A percentile compares a stretch with the other conserved stretches of the same genome.
Conservation (phyloP, 2,888 invertebrate genomes). For the Hypselothyrea guttata region DNA sequence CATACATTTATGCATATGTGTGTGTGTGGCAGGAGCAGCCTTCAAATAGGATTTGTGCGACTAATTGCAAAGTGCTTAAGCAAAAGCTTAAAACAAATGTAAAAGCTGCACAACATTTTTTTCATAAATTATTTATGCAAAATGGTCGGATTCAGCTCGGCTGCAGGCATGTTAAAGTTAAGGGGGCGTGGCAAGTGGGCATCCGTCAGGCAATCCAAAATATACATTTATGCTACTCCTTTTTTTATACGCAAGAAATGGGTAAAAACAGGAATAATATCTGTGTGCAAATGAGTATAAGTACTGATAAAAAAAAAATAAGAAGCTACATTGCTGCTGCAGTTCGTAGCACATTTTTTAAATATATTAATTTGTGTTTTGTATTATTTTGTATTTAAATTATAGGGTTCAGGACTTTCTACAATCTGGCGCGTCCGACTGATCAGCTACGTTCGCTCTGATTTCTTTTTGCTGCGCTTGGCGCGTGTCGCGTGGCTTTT, state of each 20-base stretch:
- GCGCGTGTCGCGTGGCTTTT: conserved; percentile 58
- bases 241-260: too few relatives aligned
- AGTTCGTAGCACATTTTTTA: too few relatives aligned
- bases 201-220: conserved; percentile 1
- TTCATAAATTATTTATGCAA: conserved; percentile 79
- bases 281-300: too few relatives aligned
- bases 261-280: too few relatives aligned
- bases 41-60: conserved; percentile 76
- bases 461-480: conserved; percentile 9
- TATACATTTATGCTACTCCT: conserved; percentile 39
- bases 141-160: conserved; percentile 23
- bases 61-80: conserved; percentile 81
- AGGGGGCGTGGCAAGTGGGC: background rate
- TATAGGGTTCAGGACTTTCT: too few relatives aligned
- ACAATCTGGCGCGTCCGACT: too few relatives aligned
- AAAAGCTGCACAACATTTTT: conserved; percentile 61
- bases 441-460: too few relatives aligned
- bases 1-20: conserved; percentile 34
- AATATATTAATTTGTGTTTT: too few relatives aligned
- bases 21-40: conserved; percentile 4
- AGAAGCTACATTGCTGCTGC: too few relatives aligned
- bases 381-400: too few relatives aligned
- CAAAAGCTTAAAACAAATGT: conserved; percentile 79
- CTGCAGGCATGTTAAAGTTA: background rate
- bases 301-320: too few relatives aligned